A percentile compares a stretch with the other conserved stretches of the same genome.
Evolutionary conservation across 2,113 vertebrate species (phyloP).

Genomic region (Microtus oregoni): DNA sequence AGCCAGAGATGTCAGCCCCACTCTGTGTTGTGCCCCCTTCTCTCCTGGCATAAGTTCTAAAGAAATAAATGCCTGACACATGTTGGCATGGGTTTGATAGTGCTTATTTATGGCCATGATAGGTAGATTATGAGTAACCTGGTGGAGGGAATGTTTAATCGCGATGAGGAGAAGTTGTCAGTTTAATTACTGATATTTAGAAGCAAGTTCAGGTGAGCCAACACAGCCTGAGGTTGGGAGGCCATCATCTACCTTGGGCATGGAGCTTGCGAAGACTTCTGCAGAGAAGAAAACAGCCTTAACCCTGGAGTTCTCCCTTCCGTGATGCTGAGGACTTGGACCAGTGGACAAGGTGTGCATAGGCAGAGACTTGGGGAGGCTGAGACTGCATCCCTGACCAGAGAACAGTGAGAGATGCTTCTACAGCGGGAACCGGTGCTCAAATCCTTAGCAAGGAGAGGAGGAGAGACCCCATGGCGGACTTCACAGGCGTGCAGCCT

Average conservation of each 20-base stretch:
- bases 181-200: background rate
- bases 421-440: accelerated
- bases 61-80: background rate
- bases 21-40: accelerated
- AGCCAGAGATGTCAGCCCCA: background rate
- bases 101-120: accelerated
- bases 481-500: accelerated
- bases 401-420: background rate
- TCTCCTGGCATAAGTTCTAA: background rate
- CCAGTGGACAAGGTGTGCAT: accelerated
- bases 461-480: accelerated
- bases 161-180: background rate
- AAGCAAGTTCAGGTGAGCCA: accelerated
- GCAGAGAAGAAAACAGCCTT: background rate
- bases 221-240: no score
- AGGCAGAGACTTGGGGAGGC: background rate
- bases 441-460: accelerated
- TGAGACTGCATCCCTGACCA: background rate
- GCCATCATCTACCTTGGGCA: no score
- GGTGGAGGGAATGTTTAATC: accelerated
- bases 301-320: no score
- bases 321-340: background rate
- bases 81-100: background rate
- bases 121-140: background rate
- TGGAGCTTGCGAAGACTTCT: no score